Evolutionary conservation across 64 coral and sea anemone species (phyloP).

Genomic region (Stichodactyla helianthus): DNA sequence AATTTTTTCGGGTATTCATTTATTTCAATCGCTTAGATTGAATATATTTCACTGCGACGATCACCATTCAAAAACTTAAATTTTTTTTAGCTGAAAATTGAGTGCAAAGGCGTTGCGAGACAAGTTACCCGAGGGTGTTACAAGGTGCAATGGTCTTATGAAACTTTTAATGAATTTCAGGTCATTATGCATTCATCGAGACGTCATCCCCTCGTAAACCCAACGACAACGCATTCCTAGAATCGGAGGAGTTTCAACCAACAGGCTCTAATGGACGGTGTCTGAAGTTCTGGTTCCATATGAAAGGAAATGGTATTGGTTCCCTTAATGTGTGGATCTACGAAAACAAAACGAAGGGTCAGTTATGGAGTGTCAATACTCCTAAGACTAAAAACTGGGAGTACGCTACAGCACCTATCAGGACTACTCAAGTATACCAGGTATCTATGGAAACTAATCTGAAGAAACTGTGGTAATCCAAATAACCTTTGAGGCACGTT

Average conservation of each 20-base stretch:
- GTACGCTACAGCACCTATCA: slow-evolving; percentile 75
- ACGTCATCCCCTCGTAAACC: slow-evolving; percentile 53
- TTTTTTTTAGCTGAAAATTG: too few relatives aligned
- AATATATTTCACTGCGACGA: too few relatives aligned
- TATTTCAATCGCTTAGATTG: too few relatives aligned
- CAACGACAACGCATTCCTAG: slow-evolving; percentile 68
- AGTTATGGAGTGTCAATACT: slow-evolving; percentile 38
- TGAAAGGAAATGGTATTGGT: slow-evolving; percentile 70
- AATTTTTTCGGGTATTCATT: too few relatives aligned
- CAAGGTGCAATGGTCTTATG: too few relatives aligned
- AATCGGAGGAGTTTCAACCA: slow-evolving; percentile 65
- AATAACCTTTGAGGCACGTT: not conserved
- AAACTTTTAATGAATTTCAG: slow-evolving; percentile 19
- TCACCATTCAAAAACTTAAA: too few relatives aligned
- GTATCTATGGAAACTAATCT: not conserved
- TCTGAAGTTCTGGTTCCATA: slow-evolving; percentile 96
- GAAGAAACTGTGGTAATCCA: not conserved
- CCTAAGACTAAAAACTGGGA: slow-evolving; percentile 47
- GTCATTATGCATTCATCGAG: slow-evolving; percentile 93
- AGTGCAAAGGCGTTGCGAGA: too few relatives aligned
- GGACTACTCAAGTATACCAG: slow-evolving; percentile 52
- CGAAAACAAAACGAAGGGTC: slow-evolving; percentile 39
- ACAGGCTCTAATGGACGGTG: slow-evolving; percentile 62
- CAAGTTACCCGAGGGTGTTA: too few relatives aligned
- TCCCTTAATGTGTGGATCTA: slow-evolving; percentile 59